phyloP scores from a whole-genome alignment of 2,113 vertebrate species.

The Burhinus bistriatus region DNA sequence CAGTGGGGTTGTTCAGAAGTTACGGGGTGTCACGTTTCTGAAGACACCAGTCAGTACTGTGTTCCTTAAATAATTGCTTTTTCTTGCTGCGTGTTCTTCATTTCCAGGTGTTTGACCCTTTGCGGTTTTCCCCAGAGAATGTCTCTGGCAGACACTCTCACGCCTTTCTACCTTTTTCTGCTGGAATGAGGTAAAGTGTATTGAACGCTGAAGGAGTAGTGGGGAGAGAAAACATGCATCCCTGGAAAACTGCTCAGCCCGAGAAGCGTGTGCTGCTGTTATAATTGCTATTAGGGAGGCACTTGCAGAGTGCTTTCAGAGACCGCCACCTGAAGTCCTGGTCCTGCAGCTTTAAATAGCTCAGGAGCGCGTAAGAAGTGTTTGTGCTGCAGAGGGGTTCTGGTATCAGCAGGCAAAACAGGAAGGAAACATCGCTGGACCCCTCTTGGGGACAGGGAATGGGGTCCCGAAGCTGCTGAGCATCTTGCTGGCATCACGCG shows the following conservation, averaged over 20 bases:
- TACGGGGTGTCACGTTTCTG: rapidly evolving
- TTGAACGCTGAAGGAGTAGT: background rate
- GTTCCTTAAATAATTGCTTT: background rate
- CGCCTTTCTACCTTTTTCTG: conserved; percentile 85
- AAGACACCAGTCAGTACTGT: background rate
- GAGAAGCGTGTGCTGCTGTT: background rate
- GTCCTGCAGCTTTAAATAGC: background rate
- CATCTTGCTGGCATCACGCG: background rate
- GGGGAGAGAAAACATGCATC: background rate
- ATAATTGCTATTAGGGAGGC: background rate
- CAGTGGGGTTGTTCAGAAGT: background rate
- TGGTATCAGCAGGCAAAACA: background rate
- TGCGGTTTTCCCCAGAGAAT: conserved; percentile 83
- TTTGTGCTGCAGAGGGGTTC: background rate
- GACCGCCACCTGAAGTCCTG: background rate
- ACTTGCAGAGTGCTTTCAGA: background rate
- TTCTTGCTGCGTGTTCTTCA: background rate
- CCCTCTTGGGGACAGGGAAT: background rate
- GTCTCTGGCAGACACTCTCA: conserved; percentile 75
- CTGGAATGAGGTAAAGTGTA: conserved; percentile 55
- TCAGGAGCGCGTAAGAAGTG: background rate
- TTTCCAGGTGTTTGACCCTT: conserved; percentile 81
- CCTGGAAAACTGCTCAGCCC: background rate
- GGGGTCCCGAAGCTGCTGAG: background rate
- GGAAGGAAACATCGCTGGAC: background rate